phyloP scores from a whole-genome alignment of 2,797 vertebrate species.

The Synanceia verrucosa region DNA sequence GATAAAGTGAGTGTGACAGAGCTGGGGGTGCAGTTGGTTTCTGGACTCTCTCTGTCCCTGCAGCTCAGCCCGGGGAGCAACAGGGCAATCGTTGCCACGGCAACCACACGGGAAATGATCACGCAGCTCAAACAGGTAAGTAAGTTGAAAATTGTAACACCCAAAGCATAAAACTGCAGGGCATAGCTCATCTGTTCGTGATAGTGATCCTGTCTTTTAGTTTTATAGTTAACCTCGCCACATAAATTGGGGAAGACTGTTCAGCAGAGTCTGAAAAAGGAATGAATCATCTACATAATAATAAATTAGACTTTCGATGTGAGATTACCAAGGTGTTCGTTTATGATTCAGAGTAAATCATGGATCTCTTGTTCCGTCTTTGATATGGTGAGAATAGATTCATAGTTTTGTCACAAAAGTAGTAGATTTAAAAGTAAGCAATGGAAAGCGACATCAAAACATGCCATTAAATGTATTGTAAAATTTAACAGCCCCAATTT shows the following conservation, averaged over 20 bases:
- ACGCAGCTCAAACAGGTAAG: conserved; percentile 88
- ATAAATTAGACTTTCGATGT: background rate
- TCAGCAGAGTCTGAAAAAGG: background rate
- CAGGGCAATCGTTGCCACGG: conserved; percentile 88
- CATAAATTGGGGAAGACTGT: background rate
- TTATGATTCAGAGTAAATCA: background rate
- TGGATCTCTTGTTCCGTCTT: background rate
- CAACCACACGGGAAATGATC: conserved; percentile 86
- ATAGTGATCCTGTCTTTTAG: conserved; percentile 13
- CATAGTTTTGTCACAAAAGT: background rate
- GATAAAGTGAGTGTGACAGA: conserved; percentile 93
- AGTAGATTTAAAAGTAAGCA: background rate
- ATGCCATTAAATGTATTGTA: background rate
- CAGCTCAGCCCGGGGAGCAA: conserved; percentile 89
- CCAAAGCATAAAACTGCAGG: conserved; percentile 20
- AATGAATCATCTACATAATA: background rate
- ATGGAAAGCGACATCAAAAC: background rate
- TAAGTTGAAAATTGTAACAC: conserved; percentile 44
- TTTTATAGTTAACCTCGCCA: conserved; percentile 1
- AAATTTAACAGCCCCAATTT: background rate
- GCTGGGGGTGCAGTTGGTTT: conserved; percentile 90
- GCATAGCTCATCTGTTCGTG: conserved; percentile 1
- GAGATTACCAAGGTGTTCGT: background rate
- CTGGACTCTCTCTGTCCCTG: conserved; percentile 88
- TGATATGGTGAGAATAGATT: background rate